Percentiles rank a stretch among this genome's conserved stretches.
phyloP scores from a whole-genome alignment of 1,140 invertebrate species.

The Scaptomyza hsui region DNA sequence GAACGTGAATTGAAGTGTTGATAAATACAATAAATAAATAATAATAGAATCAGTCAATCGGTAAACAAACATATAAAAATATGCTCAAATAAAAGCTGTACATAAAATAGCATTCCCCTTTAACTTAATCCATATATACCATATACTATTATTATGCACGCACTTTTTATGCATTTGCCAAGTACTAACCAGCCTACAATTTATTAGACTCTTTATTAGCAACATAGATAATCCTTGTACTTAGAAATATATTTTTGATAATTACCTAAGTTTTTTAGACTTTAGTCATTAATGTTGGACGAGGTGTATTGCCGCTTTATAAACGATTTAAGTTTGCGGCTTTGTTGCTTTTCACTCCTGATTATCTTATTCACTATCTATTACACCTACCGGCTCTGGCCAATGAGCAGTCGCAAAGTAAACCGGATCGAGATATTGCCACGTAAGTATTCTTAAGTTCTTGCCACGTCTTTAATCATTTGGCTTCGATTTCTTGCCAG shows the following conservation, averaged over 20 bases:
- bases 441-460: conserved; percentile 20
- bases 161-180: conserved; percentile 22
- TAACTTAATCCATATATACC: conserved; percentile 12
- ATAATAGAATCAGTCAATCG: background rate
- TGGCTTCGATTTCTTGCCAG: background rate
- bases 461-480: background rate
- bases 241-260: background rate
- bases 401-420: conserved; percentile 8
- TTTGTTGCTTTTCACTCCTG: conserved; percentile 20
- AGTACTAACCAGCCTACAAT: background rate
- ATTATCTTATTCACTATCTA: conserved; percentile 20
- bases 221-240: background rate
- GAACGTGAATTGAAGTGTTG: conserved; percentile 7
- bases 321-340: conserved; percentile 20
- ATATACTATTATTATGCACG: conserved; percentile 26
- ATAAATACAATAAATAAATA: conserved; percentile 6
- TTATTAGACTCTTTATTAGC: background rate
- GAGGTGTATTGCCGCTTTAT: conserved; percentile 8
- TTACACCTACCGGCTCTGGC: conserved; percentile 16
- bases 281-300: conserved; percentile 17
- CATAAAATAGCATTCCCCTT: conserved; percentile 10
- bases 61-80: conserved; percentile 25
- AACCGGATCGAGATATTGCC: conserved; percentile 8
- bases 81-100: conserved; percentile 13
- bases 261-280: background rate